Base-by-base conservation (phyloP, 2,113 vertebrate species). In the Pimephales promelas region DNA sequence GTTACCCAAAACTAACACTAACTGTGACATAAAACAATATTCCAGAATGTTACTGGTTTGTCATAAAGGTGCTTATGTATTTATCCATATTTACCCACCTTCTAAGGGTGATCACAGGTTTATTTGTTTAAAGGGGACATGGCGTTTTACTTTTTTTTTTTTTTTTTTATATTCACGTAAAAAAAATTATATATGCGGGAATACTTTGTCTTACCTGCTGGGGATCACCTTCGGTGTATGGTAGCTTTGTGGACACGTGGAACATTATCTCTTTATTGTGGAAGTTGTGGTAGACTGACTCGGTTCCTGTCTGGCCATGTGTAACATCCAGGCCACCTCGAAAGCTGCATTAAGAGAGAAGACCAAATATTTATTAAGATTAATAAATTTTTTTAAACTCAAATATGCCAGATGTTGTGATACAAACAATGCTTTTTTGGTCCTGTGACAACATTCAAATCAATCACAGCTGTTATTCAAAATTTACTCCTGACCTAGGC, bases 241-340 rank as follows among this genome's bases (percentile, higher is more conserved):
- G 97, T 90, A 98, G 95, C 87, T 98, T 99, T 88, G 98, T 99
- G 93, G 98, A 98, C 87, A 99, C 96, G 6, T 99, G 98, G 90
- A 99, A 98, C 98, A 99, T 98, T 87, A 99, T 97, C 93, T 99
- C 98, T 92, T 97, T 98, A 93, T 94, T 96, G 28, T 96, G 96
- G 90, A 99, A 99, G 94, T 92, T 96, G 88, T 95, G 96, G 89
- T 98, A 99, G 85, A 96, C 75, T 0, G 98, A 99, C 88, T 99
- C 97, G 0, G 92, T 95, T 88, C 98, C 98, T 0, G 98, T 99
- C 92, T 99, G 98, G 6, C 98, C 97, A 0, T 99, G 98, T 81
- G 96, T 93, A 89, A 99, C 97, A 2, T 99, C 98, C 86, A 99
- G 93, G 16, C 97, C 97, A 8, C 97, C 98, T 24, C 97, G 96